Evolutionary conservation across 1,140 invertebrate genomes (phyloP).

Genomic region (Zaprionus taronus): DNA sequence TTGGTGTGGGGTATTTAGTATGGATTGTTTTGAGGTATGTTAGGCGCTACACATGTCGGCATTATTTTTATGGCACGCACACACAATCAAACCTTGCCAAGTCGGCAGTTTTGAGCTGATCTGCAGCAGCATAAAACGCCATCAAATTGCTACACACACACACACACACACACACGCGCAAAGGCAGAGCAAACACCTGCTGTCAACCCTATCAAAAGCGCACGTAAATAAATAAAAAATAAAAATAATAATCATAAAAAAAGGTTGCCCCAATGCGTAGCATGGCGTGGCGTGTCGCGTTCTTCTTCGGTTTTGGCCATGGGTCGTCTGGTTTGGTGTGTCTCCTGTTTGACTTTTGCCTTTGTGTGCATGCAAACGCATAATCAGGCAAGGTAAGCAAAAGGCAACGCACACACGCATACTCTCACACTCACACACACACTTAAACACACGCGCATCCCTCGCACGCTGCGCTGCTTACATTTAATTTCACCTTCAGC

Average conservation of each 20-base stretch:
- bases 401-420: slow-evolving; percentile 32
- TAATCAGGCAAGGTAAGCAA: slow-evolving; percentile 72
- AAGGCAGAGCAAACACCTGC: slow-evolving; percentile 59
- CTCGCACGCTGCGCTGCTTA: slow-evolving; percentile 62
- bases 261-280: slow-evolving; percentile 49
- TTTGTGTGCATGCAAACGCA: slow-evolving; percentile 82
- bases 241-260: slow-evolving; percentile 55
- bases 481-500: slow-evolving; percentile 81
- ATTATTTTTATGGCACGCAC: slow-evolving; percentile 73
- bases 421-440: slow-evolving; percentile 13
- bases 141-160: slow-evolving; percentile 62
- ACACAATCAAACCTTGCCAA: slow-evolving; percentile 12
- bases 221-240: slow-evolving; percentile 73
- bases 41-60: slow-evolving; percentile 4
- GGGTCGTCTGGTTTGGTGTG: slow-evolving; percentile 53
- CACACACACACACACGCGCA: slow-evolving; percentile 19
- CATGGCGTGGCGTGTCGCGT: not conserved
- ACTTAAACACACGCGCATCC: slow-evolving; percentile 43
- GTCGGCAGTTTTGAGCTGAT: slow-evolving; percentile 59
- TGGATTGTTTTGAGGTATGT: not conserved
- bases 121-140: slow-evolving; percentile 69
- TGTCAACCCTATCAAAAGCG: slow-evolving; percentile 67
- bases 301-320: slow-evolving; percentile 19
- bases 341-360: slow-evolving; percentile 77
- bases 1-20: not conserved